phyloP scores from a whole-genome alignment of 2,797 vertebrate genomes.

The Cryptoprocta ferox region DNA sequence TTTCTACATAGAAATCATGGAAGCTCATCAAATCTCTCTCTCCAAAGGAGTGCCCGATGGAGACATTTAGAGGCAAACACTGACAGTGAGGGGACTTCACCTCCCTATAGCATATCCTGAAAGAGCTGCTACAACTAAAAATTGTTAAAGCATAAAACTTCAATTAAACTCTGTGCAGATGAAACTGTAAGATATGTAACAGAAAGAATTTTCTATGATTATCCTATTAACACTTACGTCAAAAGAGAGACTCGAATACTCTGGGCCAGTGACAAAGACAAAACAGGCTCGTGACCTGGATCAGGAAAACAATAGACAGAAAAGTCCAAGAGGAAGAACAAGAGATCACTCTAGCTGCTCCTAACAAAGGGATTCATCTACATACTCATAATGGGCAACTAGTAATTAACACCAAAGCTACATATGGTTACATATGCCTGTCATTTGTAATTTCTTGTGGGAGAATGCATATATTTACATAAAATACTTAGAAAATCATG shows the following conservation, averaged over 20 bases:
- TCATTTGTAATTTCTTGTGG: not conserved
- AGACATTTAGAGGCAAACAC: not conserved
- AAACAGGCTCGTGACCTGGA: not conserved
- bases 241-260: not conserved
- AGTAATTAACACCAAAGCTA: not conserved
- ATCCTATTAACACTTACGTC: not conserved
- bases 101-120: not conserved
- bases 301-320: not conserved
- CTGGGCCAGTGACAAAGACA: not conserved
- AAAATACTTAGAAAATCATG: not conserved
- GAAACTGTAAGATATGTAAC: not conserved
- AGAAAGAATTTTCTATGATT: not conserved
- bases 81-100: not conserved
- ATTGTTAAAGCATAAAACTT: not conserved
- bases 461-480: not conserved
- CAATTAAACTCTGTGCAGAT: not conserved
- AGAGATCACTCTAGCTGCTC: not conserved
- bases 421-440: not conserved
- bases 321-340: not conserved
- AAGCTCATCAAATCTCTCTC: not conserved
- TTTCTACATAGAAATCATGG: not conserved
- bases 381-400: not conserved
- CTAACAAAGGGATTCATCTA: not conserved
- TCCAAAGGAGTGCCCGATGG: not conserved
- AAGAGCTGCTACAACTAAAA: not conserved